Evolutionary conservation across 2,797 vertebrate genomes (phyloP).

Genomic region (Galagoides demidoff): DNA sequence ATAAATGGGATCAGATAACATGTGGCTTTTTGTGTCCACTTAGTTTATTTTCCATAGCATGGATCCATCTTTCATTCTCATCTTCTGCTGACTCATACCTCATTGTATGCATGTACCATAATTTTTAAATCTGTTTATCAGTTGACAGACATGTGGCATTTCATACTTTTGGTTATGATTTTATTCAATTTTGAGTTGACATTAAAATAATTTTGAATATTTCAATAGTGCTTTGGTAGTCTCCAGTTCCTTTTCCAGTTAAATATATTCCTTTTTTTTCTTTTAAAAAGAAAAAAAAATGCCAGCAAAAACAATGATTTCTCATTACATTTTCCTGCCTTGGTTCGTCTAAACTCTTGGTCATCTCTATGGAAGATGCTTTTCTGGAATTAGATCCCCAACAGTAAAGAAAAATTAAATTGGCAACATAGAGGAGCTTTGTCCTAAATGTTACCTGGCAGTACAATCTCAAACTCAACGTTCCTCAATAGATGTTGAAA

Average conservation of each 20-base stretch:
- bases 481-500: neutral
- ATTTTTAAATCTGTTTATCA: neutral
- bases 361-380: neutral
- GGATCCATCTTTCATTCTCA: neutral
- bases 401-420: conserved; percentile 16
- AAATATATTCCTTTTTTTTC: neutral
- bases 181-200: conserved; percentile 11
- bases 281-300: conserved; percentile 17
- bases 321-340: neutral
- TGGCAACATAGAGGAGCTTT: neutral
- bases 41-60: neutral
- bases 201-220: conserved; percentile 46
- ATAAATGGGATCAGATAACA: neutral
- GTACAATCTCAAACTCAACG: neutral
- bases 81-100: neutral
- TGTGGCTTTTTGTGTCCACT: neutral
- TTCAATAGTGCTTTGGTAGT: neutral
- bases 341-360: neutral
- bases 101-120: neutral
- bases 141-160: neutral
- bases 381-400: conserved; percentile 18
- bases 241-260: neutral
- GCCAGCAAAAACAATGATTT: neutral
- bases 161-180: neutral
- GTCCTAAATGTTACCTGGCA: neutral